Conservation (phyloP, 2,888 invertebrate genomes). For the Lacanobia wlatinum region DNA sequence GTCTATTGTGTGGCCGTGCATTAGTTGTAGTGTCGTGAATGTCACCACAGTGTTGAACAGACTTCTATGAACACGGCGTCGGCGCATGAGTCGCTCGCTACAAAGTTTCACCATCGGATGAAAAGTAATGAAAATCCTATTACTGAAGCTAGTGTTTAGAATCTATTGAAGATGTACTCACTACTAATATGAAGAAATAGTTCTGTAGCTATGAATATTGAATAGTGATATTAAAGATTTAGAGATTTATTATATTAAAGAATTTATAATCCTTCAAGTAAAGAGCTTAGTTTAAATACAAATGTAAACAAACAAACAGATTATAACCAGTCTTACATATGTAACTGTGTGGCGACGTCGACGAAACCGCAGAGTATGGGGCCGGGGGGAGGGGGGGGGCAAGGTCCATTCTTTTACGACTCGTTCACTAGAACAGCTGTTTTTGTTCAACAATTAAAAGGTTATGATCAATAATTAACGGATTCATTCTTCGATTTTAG, state of each 20-base stretch:
- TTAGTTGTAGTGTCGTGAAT: conserved; percentile 21
- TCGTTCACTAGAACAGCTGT: conserved; percentile 56
- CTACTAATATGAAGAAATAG: background rate
- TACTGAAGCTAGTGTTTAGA: background rate
- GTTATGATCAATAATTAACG: conserved; percentile 55
- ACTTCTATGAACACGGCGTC: conserved; percentile 10
- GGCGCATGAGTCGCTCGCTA: conserved; percentile 17
- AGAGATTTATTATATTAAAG: too few relatives aligned
- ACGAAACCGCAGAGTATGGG: background rate
- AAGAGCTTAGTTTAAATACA: conserved; percentile 45
- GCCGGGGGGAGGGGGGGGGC: background rate
- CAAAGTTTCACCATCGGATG: background rate
- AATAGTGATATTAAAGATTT: conserved; percentile 6
- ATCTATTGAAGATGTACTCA: background rate
- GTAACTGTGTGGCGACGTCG: conserved; percentile 15
- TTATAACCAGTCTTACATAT: conserved; percentile 38
- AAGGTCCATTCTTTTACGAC: conserved; percentile 57
- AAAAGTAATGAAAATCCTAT: conserved; percentile 13
- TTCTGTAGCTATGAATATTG: conserved; percentile 15
- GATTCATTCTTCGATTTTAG: conserved; percentile 30
- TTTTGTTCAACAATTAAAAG: conserved; percentile 56
- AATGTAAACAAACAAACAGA: conserved; percentile 61
- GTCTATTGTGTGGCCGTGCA: conserved; percentile 51
- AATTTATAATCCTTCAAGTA: conserved; percentile 21
- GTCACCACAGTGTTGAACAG: conserved; percentile 8